A percentile compares a stretch with the other conserved stretches of the same genome.
phyloP scores from a whole-genome alignment of 2,888 invertebrate genomes.

The Amblyjoppa fuscipennis region DNA sequence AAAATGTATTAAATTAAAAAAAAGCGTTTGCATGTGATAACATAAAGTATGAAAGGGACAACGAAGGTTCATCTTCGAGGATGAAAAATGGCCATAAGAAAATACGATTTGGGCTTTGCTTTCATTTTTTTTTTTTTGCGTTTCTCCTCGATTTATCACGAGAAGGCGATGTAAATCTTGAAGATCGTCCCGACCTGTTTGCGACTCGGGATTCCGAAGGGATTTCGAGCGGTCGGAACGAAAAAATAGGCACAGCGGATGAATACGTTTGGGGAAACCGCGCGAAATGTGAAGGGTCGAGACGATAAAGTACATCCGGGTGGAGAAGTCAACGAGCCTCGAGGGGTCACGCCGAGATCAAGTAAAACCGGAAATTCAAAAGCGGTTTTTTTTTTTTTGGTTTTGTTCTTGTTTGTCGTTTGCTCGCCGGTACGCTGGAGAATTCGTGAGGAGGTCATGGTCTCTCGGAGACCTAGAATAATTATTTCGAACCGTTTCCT shows the following conservation, averaged over 20 bases:
- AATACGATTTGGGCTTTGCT: background rate
- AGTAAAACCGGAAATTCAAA: conserved; percentile 73
- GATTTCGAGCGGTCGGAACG: background rate
- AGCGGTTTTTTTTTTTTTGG: conserved; percentile 63
- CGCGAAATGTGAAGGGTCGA: conserved; percentile 69
- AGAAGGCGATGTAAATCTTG: background rate
- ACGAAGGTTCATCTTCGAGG: background rate
- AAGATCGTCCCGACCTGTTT: conserved; percentile 6
- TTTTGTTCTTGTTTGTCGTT: conserved; percentile 76
- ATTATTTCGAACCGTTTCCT: background rate
- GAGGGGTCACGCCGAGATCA: conserved; percentile 67
- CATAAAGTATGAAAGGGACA: background rate
- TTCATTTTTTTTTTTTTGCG: background rate
- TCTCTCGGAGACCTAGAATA: background rate
- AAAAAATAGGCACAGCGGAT: conserved; percentile 59
- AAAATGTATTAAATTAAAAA: background rate
- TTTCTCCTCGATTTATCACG: conserved; percentile 1
- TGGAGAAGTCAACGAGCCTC: conserved; percentile 67
- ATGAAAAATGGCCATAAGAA: background rate
- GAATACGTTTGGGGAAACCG: conserved; percentile 69
- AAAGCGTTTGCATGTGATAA: background rate
- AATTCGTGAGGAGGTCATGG: conserved; percentile 49
- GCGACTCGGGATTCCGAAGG: conserved; percentile 3
- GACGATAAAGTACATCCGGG: conserved; percentile 56
- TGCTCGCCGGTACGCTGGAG: conserved; percentile 69